phyloP scores from a whole-genome alignment of 2,888 invertebrate species.

The Nipponacmea schrenckii region DNA sequence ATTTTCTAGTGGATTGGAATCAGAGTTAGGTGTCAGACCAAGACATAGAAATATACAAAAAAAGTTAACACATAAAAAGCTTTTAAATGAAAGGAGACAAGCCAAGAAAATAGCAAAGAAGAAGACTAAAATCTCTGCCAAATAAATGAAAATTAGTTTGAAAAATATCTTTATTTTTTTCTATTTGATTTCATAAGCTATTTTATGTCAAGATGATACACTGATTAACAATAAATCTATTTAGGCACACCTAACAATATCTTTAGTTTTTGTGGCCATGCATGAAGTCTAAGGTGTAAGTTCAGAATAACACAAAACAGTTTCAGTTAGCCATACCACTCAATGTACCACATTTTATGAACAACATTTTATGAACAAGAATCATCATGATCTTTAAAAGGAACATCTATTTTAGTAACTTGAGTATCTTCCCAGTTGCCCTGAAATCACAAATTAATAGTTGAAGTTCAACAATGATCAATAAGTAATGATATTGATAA shows the following conservation, averaged over 20 bases:
- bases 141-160: background rate
- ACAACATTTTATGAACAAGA: too few species aligned
- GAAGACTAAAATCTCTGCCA: background rate
- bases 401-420: conserved; percentile 26
- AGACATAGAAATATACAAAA: background rate
- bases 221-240: too few species aligned
- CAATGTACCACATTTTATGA: too few species aligned
- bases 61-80: background rate
- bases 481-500: background rate
- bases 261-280: too few species aligned
- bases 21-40: background rate
- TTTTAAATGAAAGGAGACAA: background rate
- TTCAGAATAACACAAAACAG: too few species aligned
- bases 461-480: background rate
- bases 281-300: too few species aligned
- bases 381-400: conserved; percentile 6
- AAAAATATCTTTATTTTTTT: background rate
- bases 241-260: too few species aligned
- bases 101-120: background rate
- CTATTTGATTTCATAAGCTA: background rate
- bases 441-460: conserved; percentile 24
- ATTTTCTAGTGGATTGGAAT: conserved; percentile 1
- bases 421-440: conserved; percentile 38
- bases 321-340: too few species aligned
- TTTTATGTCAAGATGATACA: too few species aligned